Base-by-base conservation (phyloP, 2,797 vertebrate species). In the Alectoris magna region DNA sequence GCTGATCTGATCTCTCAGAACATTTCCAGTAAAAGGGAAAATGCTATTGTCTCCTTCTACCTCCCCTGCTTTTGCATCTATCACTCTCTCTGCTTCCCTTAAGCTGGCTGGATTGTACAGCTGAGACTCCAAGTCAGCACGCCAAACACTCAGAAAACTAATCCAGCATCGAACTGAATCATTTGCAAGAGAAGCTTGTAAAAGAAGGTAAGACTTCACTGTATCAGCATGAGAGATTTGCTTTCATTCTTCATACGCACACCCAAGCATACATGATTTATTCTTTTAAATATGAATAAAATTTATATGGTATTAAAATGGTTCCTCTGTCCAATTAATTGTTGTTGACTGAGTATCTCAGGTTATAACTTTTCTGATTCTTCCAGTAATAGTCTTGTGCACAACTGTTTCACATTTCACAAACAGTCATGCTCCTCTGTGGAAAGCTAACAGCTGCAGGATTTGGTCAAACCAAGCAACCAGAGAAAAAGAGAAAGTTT, bases 221-320 rank as follows among this genome's bases (percentile, higher is more conserved):
- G 1, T 38, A 64, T 49, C 69, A 59, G 10, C 1, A 1, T 0
- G 2, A 62, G n/a, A 66, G 26, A 55, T 55, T 44, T 59, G 8
- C 12, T 88, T 76, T 78, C 22, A 38, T 58, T 73, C 17, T 29
- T 91, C 19, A 48, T 7, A 6, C 1, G 17, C 17, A 29, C 38
- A 29, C 12, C 11, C 31, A 55, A 31, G 27, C 16, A 41, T 27
- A 41, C 26, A 29, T 2, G 14, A 1, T 63, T 53, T 55, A 11
- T 88, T 70, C 26, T 41, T 81, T 29, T 8, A 41, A 16, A 19
- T 6, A 6, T 10, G 15, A 34, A 15, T 29, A 63, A 41, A 39
- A 18, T 29, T 6, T 46, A 48, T 26, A 5, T 23, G 59, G 48
- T 5, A 29, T 22, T 59, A 38, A 79, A 92, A 19, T 14, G 29